Base-by-base conservation (phyloP, 2,797 vertebrate genomes). In the Thalassophryne amazonica region DNA sequence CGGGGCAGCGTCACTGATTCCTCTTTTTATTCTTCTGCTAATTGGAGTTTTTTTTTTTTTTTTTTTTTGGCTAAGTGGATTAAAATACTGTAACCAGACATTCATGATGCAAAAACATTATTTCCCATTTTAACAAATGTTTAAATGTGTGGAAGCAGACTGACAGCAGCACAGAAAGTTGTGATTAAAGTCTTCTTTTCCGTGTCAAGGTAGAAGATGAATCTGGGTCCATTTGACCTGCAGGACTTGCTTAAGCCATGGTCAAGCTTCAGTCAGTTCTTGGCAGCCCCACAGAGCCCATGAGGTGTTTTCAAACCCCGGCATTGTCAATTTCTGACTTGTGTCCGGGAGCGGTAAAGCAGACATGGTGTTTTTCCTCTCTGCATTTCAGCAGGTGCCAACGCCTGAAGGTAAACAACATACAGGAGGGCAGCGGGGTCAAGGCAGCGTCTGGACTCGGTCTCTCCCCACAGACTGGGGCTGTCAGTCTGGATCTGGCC, bases 351-450 rank as follows among this genome's bases (percentile, higher is more conserved):
- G 50, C 76, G 58, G 62, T 35, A 61, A 65, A 71, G 58, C 68
- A 83, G 74, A 71, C 69, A 60, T 65, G 11, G 22, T 30, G 63
- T 43, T 49, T 46, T 36, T 33, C 15, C 14, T 6, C 28, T 27
- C 43, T 33, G 24, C 60, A 41, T 73, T 60, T 70, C 60, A 13
- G 60, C 46, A 78, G 75, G 78, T 86, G 80, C 65, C 83, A 73
- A 76, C 76, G 84, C 30, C 27, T 56, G 59, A 88, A 87, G 73
- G 82, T 89, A 91, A 90, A 73, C 60, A 90, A 73, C 75, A 59
- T 70, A 56, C 66, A 81, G 78, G 50, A 83, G 82, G 75, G 76
- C 53, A 75, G 59, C 51, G 18, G 57, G 88, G 86, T 88, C 87
- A 89, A 65, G 59, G 34, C 41, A 60, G 72, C 67, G 78, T 66